Base-by-base conservation (phyloP, 2,888 invertebrate genomes). In the Cephus sareptanus region DNA sequence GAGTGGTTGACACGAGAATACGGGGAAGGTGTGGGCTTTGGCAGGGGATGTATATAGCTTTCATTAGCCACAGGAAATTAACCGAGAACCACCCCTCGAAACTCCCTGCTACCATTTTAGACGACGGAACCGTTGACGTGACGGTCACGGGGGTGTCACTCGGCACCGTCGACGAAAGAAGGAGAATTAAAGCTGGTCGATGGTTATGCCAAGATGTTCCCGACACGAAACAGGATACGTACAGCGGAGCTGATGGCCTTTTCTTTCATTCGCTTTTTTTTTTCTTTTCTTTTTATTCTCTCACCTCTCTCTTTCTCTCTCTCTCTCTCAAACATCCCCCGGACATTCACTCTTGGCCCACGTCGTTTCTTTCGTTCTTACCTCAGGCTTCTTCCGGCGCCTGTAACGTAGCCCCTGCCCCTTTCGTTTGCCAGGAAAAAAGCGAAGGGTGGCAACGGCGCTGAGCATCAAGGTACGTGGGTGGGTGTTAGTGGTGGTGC, bases 11-110 rank as follows among this genome's bases (percentile, higher is more conserved):
- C 74, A 75, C 35, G 37, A 34, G 37, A 30, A 75, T 77, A 69
- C 34, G 40, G 71, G 70, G 37, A 34, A 75, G 71, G 77, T 74
- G 77, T 69, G 69, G 69, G 75, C 70, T 74, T 35, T 74, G 75
- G 78, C 73, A 76, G 73, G 78, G 78, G 73, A 70, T 75, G 76
- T 40, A 71, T 81, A 81, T 79, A 77, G 79, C 89, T 90, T 90
- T 90, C 90, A 90, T 90, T 90, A 90, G 89, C 89, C 90, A 82
- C 90, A 90, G 90, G 90, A 90, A 90, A 90, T 90, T 89, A 90
- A 90, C 85, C 85, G 86, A 87, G 85, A 81, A 85, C 86, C 87
- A 83, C 84, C 79, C 13, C 31, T 71, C 71, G 71, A 71, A 31
- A 71, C 71, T 34, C 71, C 71, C 71, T 30, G 71, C 33, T 33